These are phyloP conservation scores for Oryzias dopingdopingensis DNA, from an alignment of 2,797 vertebrate species.

Conservation along the genomic window DNA sequence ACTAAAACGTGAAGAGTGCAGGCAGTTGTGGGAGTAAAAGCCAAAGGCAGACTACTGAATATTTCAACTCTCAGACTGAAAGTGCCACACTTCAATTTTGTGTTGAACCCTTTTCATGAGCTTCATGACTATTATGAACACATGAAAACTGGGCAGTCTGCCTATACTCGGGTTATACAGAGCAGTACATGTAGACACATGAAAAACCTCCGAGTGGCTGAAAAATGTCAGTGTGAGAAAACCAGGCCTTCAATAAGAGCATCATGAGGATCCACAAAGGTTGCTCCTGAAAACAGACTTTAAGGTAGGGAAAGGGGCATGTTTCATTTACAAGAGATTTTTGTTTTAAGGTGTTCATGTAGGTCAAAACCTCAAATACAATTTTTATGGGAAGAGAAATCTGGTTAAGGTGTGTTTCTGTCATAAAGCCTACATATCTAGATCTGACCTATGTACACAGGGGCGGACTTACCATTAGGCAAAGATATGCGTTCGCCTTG, in stretches of 20 bases:
- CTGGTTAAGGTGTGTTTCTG: too few species aligned
- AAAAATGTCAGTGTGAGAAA: slow-evolving; percentile 19
- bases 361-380: too few species aligned
- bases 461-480: too few species aligned
- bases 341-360: too few species aligned
- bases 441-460: too few species aligned
- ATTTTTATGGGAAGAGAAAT: too few species aligned
- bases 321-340: too few species aligned
- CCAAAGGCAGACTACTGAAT: slow-evolving; percentile 6
- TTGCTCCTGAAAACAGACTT: not conserved
- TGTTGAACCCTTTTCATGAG: not conserved
- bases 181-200: slow-evolving; percentile 3
- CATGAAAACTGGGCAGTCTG: slow-evolving; percentile 7
- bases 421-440: too few species aligned
- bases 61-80: slow-evolving; percentile 3
- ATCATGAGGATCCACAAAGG: slow-evolving; percentile 14
- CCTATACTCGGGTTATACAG: slow-evolving; percentile 7
- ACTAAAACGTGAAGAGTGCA: slow-evolving; percentile 20
- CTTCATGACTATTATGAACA: slow-evolving; percentile 8
- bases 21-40: slow-evolving; percentile 9
- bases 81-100: slow-evolving; percentile 13
- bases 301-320: not conserved
- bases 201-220: slow-evolving; percentile 41
- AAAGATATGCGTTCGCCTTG: too few species aligned
- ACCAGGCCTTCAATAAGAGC: slow-evolving; percentile 7